Base-by-base conservation (phyloP, 1,140 invertebrate genomes). In the Copidosoma floridanum region DNA sequence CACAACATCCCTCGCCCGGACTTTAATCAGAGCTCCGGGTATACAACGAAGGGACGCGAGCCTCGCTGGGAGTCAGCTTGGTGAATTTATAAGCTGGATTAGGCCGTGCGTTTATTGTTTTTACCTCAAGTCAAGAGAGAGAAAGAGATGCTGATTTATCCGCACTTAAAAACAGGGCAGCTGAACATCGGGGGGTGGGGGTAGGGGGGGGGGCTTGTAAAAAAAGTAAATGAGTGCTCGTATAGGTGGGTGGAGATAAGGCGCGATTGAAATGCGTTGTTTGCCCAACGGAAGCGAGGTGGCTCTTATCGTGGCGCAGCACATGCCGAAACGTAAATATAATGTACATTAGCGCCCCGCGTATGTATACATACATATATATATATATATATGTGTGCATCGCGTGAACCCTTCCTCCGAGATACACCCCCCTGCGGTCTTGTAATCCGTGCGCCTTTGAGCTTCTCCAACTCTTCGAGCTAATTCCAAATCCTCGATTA, bases 401-500 rank as follows among this genome's bases (percentile, higher is more conserved):
- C 57, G 64, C 50, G 63, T 54, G 65, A 74, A 77, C 71, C 73
- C 74, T 72, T 78, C 43, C 48, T 54, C 37, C 52, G 47, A 44
- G n/a, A n/a, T n/a, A n/a, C n/a, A 57, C 38, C 65, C 71, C 71
- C 68, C 67, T 78, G 76, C 55, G 78, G 77, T 65, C 67, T 41
- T 77, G 75, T 79, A 79, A 80, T 78, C 77, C 74, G 72, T 73
- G 68, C 27, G 16, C 52, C 20, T 40, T 69, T 72, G 64, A 70
- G 60, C 68, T 69, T 71, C 67, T 68, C 70, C 56, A 67, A 63
- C 70, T 74, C 68, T 71, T 69, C 53, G 32, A 58, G 62, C 64
- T 68, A 67, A 75, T 75, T 72, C 65, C 68, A 76, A 79, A 79
- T 78, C 75, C 76, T 68, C 69, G 54, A 80, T 78, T 78, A 79